Base-by-base conservation (phyloP, 2,113 vertebrate species). In the Beaufortia kweichowensis region DNA sequence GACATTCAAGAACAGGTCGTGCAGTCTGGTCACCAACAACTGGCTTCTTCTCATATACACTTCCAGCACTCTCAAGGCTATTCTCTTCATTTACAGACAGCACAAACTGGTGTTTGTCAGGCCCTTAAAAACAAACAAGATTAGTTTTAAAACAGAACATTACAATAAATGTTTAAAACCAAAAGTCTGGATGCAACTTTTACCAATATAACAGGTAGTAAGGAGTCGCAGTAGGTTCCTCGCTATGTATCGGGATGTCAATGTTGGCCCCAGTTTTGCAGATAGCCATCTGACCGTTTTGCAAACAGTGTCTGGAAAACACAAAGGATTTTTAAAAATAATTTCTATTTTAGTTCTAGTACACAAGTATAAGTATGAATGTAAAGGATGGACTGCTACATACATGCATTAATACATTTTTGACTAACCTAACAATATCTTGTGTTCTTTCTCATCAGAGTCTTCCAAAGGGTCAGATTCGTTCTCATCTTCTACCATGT, bases 241-340 rank as follows among this genome's bases (percentile, higher is more conserved):
- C 84, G 95, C 95, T 14, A 99, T 90, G 9, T 94, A 96, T 74
- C 94, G 92, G 68, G 95, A 97, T 0, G 96, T 94, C 81, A 98
- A 93, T 0, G 97, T 99, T 8, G 97, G 97, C 57, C 97, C 97
- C 5, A 99, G 93, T 87, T 95, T 98, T 82, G 95, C 96, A 0
- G 95, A 93, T 19, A 98, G 93, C 96, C 96, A 98, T 77, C 94
- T 92, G 79, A 99, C 94, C 75, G 94, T 99, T 93, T 96, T 98
- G 91, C 95, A 98, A 81, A 96, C 94, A 1, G 97, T 99, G 86
- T 98, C 97, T 99, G 89, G 76, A 86, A 82, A 79, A 82, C 1
- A 77, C 3, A 8, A 17, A n/a, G 1, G 17, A 17, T 29, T 33
- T 17, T 19, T 19, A 28, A 19, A 43, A 5, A 39, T 39, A 11